Conservation (phyloP, 2,113 vertebrate species). For the Hemiscyllium ocellatum region DNA sequence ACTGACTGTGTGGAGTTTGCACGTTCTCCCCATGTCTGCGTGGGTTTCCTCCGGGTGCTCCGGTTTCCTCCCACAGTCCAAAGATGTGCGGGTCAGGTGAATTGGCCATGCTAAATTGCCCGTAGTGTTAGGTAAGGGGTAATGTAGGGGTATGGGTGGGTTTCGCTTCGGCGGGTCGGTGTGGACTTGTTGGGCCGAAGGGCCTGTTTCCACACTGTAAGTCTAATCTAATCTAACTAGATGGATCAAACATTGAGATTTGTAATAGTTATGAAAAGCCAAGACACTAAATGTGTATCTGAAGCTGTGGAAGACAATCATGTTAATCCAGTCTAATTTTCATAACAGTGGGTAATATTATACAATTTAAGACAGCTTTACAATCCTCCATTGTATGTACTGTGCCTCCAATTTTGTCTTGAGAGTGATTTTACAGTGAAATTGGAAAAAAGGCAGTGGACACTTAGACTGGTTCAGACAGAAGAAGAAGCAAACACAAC, state of each 20-base stretch:
- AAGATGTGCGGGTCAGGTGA: no score
- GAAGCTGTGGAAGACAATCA: not conserved
- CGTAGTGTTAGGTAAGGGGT: no score
- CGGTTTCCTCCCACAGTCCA: no score
- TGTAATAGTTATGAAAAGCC: not conserved
- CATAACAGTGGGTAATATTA: not conserved
- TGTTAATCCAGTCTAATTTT: not conserved
- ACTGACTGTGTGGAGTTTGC: no score
- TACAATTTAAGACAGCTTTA: not conserved
- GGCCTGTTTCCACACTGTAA: no score
- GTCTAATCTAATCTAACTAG: no score
- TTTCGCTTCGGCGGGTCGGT: no score
- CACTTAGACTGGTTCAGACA: not conserved
- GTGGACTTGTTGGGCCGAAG: no score
- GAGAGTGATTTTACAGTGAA: not conserved
- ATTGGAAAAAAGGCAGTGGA: not conserved
- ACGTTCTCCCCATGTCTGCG: no score
- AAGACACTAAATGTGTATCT: not conserved
- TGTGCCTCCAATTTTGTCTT: not conserved
- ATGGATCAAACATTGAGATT: not conserved
- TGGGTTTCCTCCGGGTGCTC: no score
- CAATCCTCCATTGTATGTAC: not conserved
- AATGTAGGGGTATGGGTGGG: no score
- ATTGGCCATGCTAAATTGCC: no score
- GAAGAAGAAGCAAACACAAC: not conserved